Base-by-base conservation (phyloP, 2,888 invertebrate species). In the Coecobrya sp. region DNA sequence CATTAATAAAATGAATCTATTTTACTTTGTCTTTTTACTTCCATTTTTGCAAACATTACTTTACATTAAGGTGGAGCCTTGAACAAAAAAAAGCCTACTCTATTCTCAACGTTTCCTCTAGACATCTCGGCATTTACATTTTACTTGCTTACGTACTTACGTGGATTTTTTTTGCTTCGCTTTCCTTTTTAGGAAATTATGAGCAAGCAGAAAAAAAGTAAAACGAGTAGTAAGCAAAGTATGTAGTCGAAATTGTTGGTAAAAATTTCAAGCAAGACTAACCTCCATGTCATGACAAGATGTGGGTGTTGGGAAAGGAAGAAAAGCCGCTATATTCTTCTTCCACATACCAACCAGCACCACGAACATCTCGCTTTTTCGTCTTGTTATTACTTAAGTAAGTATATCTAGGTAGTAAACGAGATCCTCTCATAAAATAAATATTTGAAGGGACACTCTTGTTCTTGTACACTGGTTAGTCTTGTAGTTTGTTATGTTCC, bases 1-100 rank as follows among this genome's bases (percentile, higher is more conserved):
- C 79, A 79, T 79, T 79, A 79, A 52, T 79, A 52, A 79, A 52
- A 79, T 52, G 79, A 52, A 22, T 76, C 22, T 16, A 52, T 79
- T 79, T 52, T 52, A 27, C 79, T 42, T 25, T 11, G 16, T 49
- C 27, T 27, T 16, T 42, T 45, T 65, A 36, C 42, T 36, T 36
- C 22, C 42, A 19, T 70, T 70, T 36, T 36, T 70, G 19, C n/a
- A 7, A 42, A 19, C 70, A 70, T 42, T 42, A 70, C 19, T 70
- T 42, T 42, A 42, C 19, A 70, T 42, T 70, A 42, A 70, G 4
- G 42, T 0, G 27, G 49, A 79, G 49, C 79, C 52, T 52, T 79
- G 79, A 79, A 79, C 52, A 79, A 79, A 79, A 36, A 36, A 7
- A 36, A 36, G 36, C n/a, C n/a, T n/a, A 36, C 7, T 2, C 36